Base-by-base conservation (phyloP, 2,888 invertebrate genomes). In the Mayetiola destructor region DNA sequence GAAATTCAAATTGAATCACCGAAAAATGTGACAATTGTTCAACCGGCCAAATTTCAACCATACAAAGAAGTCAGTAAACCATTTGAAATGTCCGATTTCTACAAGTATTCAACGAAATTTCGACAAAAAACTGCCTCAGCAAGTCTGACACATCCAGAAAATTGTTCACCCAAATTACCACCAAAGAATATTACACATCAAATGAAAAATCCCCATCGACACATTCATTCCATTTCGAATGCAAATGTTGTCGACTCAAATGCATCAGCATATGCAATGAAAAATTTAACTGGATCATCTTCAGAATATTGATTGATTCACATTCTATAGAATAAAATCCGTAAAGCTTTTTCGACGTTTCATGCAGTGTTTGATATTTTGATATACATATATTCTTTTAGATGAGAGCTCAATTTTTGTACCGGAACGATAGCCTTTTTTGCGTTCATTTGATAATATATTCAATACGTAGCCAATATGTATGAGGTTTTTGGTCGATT, bases 1-100 rank as follows among this genome's bases (percentile, higher is more conserved):
- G 36, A 56, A 12, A 56, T 82, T 55, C 79, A 81, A 21, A 75
- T 83, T 60, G 88, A 87, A 64, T 85, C 88, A 6, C 86, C 88
- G 0, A 85, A 85, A 67, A 88, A 87, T 67, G 79, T 88, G 67
- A 90, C 88, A 1, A 79, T 92, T 0, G 87, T 92, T 32, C 87
- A 89, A 66, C 85, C 88, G 61, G 91, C 90, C 35, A 88, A 87
- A 64, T 90, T 87, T 75, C 89, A 89, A 69, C 91, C 91, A 0
- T 91, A 90, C 68, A 80, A 89, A 66, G 95, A 96, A 74, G 88
- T 91, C 58, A 89, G 90, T 0, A 96, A 96, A 69, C 95, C 95
- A 3, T 96, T 94, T 74, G 95, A 95, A 76, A 93, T 95, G 89
- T 85, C 93, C 0, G 96, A 96, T 72, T 95, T 93, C 71, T 96